These are phyloP conservation scores for Meganola albula DNA, from an alignment of 2,888 invertebrate genomes.

Conservation along the genomic window DNA sequence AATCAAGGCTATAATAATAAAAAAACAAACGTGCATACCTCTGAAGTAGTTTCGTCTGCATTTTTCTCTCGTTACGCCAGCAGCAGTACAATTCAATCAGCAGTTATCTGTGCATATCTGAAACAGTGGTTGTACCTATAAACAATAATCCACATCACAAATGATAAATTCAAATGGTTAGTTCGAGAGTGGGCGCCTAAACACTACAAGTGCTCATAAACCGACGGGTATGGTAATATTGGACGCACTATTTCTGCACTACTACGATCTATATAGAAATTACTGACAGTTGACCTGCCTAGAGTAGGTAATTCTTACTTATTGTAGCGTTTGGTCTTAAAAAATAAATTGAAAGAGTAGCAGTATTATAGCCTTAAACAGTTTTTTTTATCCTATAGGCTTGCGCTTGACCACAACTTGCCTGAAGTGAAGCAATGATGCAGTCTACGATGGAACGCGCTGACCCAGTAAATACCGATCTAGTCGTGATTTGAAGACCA, in stretches of 20 bases:
- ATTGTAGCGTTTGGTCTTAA: no score
- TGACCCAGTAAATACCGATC: no score
- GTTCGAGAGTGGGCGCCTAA: conserved; percentile 71
- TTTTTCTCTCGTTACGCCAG: conserved; percentile 20
- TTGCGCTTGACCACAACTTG: no score
- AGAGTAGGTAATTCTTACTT: no score
- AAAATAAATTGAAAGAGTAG: no score
- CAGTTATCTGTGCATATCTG: conserved; percentile 54
- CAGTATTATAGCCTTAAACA: no score
- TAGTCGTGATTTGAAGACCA: no score
- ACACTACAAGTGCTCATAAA: conserved; percentile 71
- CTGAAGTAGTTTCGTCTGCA: conserved; percentile 10
- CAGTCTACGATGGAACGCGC: no score
- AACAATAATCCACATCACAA: conserved; percentile 65
- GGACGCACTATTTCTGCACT: conserved; percentile 47
- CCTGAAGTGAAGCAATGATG: no score
- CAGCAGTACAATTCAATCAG: conserved; percentile 24
- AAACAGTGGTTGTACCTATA: conserved; percentile 61
- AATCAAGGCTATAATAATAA: no score
- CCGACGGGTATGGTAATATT: conserved; percentile 70
- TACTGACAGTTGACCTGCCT: conserved; percentile 48
- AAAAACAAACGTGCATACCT: no score
- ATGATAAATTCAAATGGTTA: conserved; percentile 69
- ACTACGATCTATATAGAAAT: conserved; percentile 44
- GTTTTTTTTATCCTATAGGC: no score